Conservation (phyloP, 2,888 invertebrate genomes). For the Tetanocera ferruginea region DNA sequence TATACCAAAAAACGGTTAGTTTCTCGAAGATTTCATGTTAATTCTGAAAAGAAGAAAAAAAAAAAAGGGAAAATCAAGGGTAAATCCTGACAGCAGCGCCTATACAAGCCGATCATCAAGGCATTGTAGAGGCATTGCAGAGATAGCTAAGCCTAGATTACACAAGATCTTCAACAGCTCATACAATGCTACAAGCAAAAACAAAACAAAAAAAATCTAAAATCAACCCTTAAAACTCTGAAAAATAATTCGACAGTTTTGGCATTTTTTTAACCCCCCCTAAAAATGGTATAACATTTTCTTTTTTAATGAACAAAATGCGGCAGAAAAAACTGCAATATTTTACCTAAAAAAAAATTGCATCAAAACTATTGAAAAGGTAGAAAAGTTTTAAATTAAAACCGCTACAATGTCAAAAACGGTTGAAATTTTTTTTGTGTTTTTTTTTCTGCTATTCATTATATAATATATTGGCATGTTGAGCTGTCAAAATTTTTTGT, state of each 20-base stretch:
- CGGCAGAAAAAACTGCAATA: background rate
- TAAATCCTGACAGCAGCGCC: background rate
- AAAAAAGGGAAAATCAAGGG: background rate
- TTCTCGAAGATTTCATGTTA: conserved; percentile 16
- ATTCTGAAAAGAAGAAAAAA: background rate
- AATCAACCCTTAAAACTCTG: conserved; percentile 18
- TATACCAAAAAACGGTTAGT: background rate
- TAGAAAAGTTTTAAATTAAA: conserved; percentile 33
- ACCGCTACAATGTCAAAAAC: conserved; percentile 28
- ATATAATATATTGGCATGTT: conserved; percentile 14
- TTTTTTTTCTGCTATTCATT: conserved; percentile 19
- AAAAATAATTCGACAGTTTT: background rate
- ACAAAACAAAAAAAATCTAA: background rate
- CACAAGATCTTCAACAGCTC: conserved; percentile 51
- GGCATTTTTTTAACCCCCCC: conserved; percentile 20
- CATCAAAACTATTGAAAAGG: conserved; percentile 22
- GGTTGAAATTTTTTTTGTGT: background rate
- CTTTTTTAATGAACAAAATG: conserved; percentile 15
- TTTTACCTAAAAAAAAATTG: conserved; percentile 41
- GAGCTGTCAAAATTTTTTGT: conserved; percentile 16
- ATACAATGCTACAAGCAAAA: background rate
- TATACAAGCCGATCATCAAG: background rate
- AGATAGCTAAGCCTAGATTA: conserved; percentile 42
- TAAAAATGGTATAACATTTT: conserved; percentile 17
- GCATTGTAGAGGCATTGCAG: no score